These are phyloP conservation scores for Zaprionus camerounensis DNA, from an alignment of 1,140 invertebrate species.

Conservation along the genomic window DNA sequence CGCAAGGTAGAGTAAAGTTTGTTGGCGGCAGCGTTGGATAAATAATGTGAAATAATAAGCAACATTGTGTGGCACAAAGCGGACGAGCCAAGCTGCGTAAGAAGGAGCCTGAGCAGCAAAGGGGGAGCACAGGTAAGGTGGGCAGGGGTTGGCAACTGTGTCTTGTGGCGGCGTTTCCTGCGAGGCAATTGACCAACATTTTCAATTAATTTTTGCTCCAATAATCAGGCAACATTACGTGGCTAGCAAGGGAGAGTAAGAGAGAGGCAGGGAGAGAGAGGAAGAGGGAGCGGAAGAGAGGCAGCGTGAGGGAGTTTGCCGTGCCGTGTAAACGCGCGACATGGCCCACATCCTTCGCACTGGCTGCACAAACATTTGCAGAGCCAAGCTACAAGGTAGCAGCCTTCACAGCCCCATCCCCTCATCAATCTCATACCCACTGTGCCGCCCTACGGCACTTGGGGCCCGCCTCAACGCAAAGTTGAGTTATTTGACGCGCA, in stretches of 20 bases:
- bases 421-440: conserved; percentile 5
- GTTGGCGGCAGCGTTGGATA: conserved; percentile 19
- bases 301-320: conserved; percentile 20
- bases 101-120: conserved; percentile 4
- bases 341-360: conserved; percentile 30
- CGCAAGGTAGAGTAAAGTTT: conserved; percentile 49
- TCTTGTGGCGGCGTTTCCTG: conserved; percentile 35
- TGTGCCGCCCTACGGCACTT: conserved; percentile 19
- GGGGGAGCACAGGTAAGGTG: background rate
- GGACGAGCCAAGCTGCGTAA: conserved; percentile 27
- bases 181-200: conserved; percentile 82
- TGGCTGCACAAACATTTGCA: conserved; percentile 52
- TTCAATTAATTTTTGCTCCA: conserved; percentile 84
- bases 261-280: background rate
- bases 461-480: conserved; percentile 58
- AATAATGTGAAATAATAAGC: conserved; percentile 60
- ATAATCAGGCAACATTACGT: conserved; percentile 72
- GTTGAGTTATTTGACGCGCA: conserved; percentile 77
- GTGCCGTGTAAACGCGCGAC: conserved; percentile 45
- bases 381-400: conserved; percentile 18
- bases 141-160: background rate
- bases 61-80: conserved; percentile 48
- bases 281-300: background rate
- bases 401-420: background rate
- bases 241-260: conserved; percentile 12